Conservation (phyloP, 1,140 invertebrate species). For the Eubasilissa regina region DNA sequence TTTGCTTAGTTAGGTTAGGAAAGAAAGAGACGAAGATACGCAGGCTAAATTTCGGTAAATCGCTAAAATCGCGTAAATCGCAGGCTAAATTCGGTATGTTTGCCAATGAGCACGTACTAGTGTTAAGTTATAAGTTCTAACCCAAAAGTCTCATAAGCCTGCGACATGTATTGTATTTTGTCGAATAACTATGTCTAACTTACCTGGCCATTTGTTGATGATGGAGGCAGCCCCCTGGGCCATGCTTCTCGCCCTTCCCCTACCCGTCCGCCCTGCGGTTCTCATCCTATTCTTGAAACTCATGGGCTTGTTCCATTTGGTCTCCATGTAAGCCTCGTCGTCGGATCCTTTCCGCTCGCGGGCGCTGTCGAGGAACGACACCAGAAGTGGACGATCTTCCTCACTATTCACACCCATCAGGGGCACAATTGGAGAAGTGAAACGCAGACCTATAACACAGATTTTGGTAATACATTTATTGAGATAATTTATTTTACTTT, state of each 20-base stretch:
- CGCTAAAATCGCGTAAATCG: too few relatives aligned
- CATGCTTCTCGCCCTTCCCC: constrained; percentile 45
- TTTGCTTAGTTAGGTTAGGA: too few relatives aligned
- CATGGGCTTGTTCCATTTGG: constrained; percentile 51
- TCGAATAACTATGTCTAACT: too few relatives aligned
- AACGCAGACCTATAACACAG: too few relatives aligned
- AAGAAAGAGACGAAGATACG: too few relatives aligned
- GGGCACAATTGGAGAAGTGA: neutral
- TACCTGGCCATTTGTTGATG: constrained; percentile 57
- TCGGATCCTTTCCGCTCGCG: constrained; percentile 51
- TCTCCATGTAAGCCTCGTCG: constrained; percentile 51
- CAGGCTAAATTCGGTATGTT: too few relatives aligned
- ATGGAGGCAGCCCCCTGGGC: constrained; percentile 51
- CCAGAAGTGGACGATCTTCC: constrained; percentile 53
- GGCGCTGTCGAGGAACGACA: constrained; percentile 41
- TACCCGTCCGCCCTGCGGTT: neutral
- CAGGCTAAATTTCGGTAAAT: too few relatives aligned
- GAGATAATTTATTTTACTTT: neutral
- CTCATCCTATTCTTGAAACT: constrained; percentile 29
- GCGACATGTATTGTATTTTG: too few relatives aligned
- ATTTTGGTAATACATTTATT: too few relatives aligned
- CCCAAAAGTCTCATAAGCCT: too few relatives aligned
- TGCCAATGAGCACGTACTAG: too few relatives aligned
- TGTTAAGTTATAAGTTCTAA: too few relatives aligned
- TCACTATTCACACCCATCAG: constrained; percentile 21